Percentiles rank a stretch among this genome's conserved stretches.
phyloP scores from a whole-genome alignment of 2,113 vertebrate genomes.

The Micromys minutus region DNA sequence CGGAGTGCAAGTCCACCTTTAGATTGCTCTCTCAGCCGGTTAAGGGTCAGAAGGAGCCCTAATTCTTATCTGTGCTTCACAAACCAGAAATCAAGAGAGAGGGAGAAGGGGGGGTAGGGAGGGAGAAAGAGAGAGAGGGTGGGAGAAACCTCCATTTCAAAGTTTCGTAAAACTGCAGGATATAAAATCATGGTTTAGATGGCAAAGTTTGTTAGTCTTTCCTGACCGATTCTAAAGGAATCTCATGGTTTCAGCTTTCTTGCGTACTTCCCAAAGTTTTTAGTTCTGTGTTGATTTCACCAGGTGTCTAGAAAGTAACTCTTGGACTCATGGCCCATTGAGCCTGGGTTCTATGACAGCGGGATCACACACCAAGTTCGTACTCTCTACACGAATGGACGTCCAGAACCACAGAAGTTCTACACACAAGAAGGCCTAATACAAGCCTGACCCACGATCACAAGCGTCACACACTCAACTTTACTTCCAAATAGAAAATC shows the following conservation, averaged over 20 bases:
- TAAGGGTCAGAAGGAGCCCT: neutral
- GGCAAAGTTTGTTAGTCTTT: neutral
- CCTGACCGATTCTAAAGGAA: neutral
- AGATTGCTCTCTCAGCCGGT: neutral
- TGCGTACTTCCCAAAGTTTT: neutral
- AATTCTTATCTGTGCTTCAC: neutral
- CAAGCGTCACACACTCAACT: neutral
- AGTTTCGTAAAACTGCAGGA: constrained; percentile 1
- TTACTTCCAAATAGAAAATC: neutral
- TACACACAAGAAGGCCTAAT: neutral
- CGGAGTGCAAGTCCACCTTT: neutral
- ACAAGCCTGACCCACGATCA: neutral
- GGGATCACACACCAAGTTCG: neutral
- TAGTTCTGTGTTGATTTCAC: neutral
- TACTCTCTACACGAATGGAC: neutral
- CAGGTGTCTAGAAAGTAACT: neutral
- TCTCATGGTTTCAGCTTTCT: neutral
- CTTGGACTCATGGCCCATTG: neutral
- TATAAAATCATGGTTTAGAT: constrained; percentile 15
- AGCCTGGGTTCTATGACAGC: neutral
- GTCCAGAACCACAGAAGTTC: neutral
- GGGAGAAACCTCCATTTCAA: neutral
- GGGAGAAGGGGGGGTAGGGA: too few relatives aligned
- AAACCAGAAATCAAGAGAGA: neutral
- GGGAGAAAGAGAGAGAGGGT: too few relatives aligned